These are phyloP conservation scores for Sebastes hopkinsi DNA, from an alignment of 2,797 vertebrate species.

Conservation along the genomic window DNA sequence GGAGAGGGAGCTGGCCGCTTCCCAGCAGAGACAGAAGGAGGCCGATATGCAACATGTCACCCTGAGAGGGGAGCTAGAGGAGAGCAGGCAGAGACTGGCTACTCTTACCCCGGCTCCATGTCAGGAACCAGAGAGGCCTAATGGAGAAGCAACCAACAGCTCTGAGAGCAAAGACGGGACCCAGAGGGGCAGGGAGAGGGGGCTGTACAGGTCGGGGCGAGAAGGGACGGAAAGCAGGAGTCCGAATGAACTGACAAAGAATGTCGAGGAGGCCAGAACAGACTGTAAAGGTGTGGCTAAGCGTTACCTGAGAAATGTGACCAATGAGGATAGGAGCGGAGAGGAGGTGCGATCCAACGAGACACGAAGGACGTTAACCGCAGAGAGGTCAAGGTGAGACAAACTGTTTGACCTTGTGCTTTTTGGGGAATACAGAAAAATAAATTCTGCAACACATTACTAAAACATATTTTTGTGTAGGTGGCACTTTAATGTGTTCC, in stretches of 20 bases:
- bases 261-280: conserved; percentile 37
- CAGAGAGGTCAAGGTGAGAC: conserved; percentile 81
- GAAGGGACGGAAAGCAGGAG: conserved; percentile 42
- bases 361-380: conserved; percentile 16
- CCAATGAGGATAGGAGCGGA: conserved; percentile 62
- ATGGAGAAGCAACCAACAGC: conserved; percentile 4
- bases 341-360: conserved; percentile 59
- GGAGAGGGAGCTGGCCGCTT: conserved; percentile 70
- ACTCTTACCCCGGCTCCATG: conserved; percentile 14
- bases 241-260: conserved; percentile 45
- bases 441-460: background rate
- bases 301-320: conserved; percentile 72
- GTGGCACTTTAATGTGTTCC: background rate
- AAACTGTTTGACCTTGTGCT: background rate
- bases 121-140: conserved; percentile 46
- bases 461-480: no score
- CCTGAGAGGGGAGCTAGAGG: conserved; percentile 72
- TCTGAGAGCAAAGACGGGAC: conserved; percentile 44
- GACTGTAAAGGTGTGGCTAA: conserved; percentile 65
- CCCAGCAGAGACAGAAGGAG: conserved; percentile 73
- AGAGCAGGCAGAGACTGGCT: conserved; percentile 69
- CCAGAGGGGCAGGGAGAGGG: conserved; percentile 54
- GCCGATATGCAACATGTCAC: conserved; percentile 71
- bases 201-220: conserved; percentile 21
- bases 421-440: background rate